A percentile compares a stretch with the other conserved stretches of the same genome.
phyloP scores from a whole-genome alignment of 2,888 invertebrate genomes.

The Seira ritae region DNA sequence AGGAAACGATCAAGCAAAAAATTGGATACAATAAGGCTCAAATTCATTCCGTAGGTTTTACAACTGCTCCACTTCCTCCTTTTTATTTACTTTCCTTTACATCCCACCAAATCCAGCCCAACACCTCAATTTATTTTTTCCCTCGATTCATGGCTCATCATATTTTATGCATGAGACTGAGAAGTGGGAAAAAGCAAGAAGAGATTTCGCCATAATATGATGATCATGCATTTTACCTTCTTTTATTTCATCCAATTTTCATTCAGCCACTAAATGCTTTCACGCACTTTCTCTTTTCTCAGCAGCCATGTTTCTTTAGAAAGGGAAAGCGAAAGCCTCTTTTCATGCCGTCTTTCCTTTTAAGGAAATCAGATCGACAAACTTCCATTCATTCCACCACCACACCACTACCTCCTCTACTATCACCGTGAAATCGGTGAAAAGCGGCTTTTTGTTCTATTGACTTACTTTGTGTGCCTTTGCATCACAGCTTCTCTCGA shows the following conservation, averaged over 20 bases:
- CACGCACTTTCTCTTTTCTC: constrained; percentile 22
- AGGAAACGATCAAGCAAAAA: not conserved
- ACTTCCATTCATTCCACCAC: not conserved
- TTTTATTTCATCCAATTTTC: constrained; percentile 56
- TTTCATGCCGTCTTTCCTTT: not conserved
- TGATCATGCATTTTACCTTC: constrained; percentile 47
- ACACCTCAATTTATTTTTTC: not conserved
- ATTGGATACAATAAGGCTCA: not conserved
- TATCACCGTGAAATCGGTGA: constrained; percentile 56
- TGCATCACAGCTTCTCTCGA: not conserved
- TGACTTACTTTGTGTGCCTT: constrained; percentile 48
- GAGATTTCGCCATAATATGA: constrained; percentile 15
- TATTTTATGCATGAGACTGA: constrained; percentile 59
- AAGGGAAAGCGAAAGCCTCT: not conserved
- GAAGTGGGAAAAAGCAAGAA: constrained; percentile 19
- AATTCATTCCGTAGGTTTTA: constrained; percentile 54
- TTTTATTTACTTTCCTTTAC: not conserved
- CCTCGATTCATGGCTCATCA: constrained; percentile 13
- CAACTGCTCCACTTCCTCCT: not conserved
- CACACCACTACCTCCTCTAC: constrained; percentile 8
- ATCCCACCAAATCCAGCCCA: not conserved
- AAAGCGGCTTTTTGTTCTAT: constrained; percentile 59
- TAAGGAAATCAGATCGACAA: not conserved
- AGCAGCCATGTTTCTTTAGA: constrained; percentile 16
- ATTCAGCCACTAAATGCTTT: not conserved